Base-by-base conservation (phyloP, 2,113 vertebrate genomes). In the Scomber scombrus region DNA sequence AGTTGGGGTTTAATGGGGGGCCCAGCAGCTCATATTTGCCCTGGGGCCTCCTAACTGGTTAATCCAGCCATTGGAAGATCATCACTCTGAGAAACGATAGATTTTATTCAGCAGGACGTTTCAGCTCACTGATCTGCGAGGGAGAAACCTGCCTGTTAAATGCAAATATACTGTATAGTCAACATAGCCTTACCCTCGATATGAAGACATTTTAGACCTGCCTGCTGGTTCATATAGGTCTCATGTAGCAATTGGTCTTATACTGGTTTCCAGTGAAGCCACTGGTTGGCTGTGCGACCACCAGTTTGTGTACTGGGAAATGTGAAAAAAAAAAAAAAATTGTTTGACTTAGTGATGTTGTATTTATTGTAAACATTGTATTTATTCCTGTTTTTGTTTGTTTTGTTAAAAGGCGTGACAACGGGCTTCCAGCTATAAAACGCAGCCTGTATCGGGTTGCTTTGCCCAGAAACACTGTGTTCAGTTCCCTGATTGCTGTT, bases 331-430 rank as follows among this genome's bases (percentile, higher is more conserved):
- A 56, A 50, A 26, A 67, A 21, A 56, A 50, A 26, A 26, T 26
- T 61, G 40, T 81, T 87, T 5, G 65, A 61, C 67, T 69, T 77
- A 83, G 70, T 86, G 13, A 73, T 56, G 63, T 75, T 89, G 72
- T 89, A 91, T 90, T 93, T 88, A 90, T 82, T 92, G 78, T 88
- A 75, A 85, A 85, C 49, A 40, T 69, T 89, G 51, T 86, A 82
- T 91, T 89, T 88, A 80, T 87, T 81, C 21, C 54, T 60, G 9
- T 58, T n/a, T 47, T 9, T 40, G 6, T 65, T 84, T 78, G 5
- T 51, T 77, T 11, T 34, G 23, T 26, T 26, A 26, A 26, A 26
- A 26, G 52, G 77, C 76, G 81, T 89, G 74, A 86, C 23, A 91
- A 87, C 34, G 85, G 86, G 89, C 93, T 93, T 93, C 92, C 91